phyloP scores from a whole-genome alignment of 1,140 invertebrate genomes.

The Saccostrea cuccullata region DNA sequence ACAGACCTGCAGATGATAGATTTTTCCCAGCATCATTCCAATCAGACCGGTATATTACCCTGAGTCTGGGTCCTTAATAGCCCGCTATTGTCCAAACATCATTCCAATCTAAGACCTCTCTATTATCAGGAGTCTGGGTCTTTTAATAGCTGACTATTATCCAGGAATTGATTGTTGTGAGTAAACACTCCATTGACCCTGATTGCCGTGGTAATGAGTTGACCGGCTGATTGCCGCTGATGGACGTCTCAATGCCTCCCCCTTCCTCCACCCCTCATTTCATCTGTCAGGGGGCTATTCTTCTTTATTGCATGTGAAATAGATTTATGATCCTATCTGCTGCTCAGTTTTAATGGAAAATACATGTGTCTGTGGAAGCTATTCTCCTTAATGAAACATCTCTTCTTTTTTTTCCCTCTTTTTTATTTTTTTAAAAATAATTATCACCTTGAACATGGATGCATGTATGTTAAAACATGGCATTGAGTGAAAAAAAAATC shows the following conservation, averaged over 20 bases:
- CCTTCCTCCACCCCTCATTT: slow-evolving; percentile 8
- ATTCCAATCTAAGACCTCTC: too few relatives aligned
- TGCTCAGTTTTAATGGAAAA: background rate
- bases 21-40: background rate
- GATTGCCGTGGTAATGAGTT: background rate
- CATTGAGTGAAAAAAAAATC: background rate
- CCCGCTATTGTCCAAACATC: background rate
- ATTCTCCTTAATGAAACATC: background rate
- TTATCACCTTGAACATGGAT: background rate
- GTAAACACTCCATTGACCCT: background rate
- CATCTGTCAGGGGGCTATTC: background rate
- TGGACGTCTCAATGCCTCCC: slow-evolving; percentile 3
- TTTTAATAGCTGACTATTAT: background rate
- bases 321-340: slow-evolving; percentile 23
- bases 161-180: background rate
- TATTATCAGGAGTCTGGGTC: background rate
- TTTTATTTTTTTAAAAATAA: background rate
- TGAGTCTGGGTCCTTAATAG: background rate
- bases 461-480: background rate
- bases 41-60: background rate
- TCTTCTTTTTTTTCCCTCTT: background rate
- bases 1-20: slow-evolving; percentile 7
- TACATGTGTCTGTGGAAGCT: background rate
- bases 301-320: slow-evolving; percentile 36
- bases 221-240: background rate